Percentiles rank a stretch among this genome's conserved stretches.
These are phyloP conservation scores for Gavialis gangeticus DNA, from an alignment of 2,113 vertebrate genomes.

Conservation along the genomic window DNA sequence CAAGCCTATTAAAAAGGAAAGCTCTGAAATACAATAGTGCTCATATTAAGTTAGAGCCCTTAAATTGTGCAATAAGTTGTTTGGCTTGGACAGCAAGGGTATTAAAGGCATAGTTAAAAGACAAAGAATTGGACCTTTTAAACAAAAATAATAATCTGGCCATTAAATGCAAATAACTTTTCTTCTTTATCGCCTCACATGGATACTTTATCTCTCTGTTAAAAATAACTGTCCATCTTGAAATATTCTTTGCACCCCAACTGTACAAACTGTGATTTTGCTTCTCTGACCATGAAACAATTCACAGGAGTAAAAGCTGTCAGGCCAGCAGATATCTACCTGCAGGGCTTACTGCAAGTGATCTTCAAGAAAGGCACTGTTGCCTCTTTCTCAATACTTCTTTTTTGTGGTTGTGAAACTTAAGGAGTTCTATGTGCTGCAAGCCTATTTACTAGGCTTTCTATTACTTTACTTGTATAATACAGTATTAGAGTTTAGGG, in stretches of 20 bases:
- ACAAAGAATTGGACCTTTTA: background rate
- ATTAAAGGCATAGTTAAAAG: background rate
- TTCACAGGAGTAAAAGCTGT: conserved; percentile 69
- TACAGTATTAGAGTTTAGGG: background rate
- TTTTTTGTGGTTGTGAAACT: background rate
- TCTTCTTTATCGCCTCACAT: conserved; percentile 47
- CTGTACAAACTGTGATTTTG: conserved; percentile 64
- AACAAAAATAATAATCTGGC: conserved; percentile 30
- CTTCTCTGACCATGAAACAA: conserved; percentile 66
- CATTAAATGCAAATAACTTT: conserved; percentile 25
- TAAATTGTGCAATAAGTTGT: background rate
- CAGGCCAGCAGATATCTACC: conserved; percentile 66
- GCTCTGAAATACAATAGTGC: background rate
- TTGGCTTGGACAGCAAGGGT: background rate
- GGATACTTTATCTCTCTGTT: conserved; percentile 32
- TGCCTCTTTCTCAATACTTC: conserved; percentile 10
- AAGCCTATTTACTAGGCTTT: background rate
- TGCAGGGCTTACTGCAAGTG: conserved; percentile 62
- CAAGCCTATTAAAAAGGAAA: background rate
- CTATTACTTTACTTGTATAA: background rate
- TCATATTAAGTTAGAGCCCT: background rate
- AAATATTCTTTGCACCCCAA: conserved; percentile 53
- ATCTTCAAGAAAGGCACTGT: conserved; percentile 8
- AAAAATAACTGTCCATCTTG: conserved; percentile 53
- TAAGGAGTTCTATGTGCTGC: background rate